phyloP scores from a whole-genome alignment of 1,140 invertebrate species.

The Zaprionus africanus region DNA sequence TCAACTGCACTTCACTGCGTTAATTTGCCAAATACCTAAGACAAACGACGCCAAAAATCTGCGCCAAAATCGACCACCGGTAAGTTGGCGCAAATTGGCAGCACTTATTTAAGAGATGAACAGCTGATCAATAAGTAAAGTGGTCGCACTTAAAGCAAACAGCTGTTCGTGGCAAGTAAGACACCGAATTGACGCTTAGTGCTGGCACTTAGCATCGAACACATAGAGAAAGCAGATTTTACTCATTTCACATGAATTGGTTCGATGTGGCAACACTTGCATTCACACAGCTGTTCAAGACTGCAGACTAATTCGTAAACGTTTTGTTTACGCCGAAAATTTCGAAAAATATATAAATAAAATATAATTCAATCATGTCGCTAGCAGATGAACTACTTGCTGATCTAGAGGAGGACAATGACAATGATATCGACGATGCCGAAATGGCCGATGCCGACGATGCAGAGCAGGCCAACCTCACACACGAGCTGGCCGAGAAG shows the following conservation, averaged over 20 bases:
- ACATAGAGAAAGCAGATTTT: too few species aligned
- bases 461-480: conserved; percentile 50
- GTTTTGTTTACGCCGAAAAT: conserved; percentile 42
- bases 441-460: conserved; percentile 77
- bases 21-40: conserved; percentile 28
- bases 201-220: too few species aligned
- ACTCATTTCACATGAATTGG: not conserved
- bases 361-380: conserved; percentile 89
- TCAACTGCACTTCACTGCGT: not conserved
- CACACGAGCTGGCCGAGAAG: conserved; percentile 71
- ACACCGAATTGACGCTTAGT: too few species aligned
- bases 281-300: not conserved
- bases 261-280: not conserved
- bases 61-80: conserved; percentile 59
- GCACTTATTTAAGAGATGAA: not conserved
- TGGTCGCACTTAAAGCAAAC: not conserved
- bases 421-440: conserved; percentile 88
- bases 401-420: conserved; percentile 96
- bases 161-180: conserved; percentile 2
- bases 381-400: conserved; percentile 97
- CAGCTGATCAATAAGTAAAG: not conserved
- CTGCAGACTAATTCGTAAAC: conserved; percentile 8
- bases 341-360: not conserved
- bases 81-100: conserved; percentile 1
- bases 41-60: conserved; percentile 57